Conservation (phyloP, 2,797 vertebrate species). For the Oreochromis mossambicus region DNA sequence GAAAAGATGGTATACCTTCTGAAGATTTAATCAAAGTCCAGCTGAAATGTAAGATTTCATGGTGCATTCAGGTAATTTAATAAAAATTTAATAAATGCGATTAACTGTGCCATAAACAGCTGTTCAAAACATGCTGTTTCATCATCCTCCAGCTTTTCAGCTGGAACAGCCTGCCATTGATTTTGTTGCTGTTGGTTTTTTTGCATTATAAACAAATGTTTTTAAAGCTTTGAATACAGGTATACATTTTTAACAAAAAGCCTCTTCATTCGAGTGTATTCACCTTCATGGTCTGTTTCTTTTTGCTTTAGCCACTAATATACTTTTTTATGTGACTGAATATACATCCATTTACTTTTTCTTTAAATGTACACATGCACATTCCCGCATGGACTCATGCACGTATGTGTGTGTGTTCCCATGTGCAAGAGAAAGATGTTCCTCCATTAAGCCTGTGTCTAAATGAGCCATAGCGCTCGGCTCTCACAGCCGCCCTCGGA, state of each 20-base stretch:
- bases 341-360: neutral
- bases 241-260: neutral
- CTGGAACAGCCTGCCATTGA: neutral
- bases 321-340: neutral
- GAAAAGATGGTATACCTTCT: neutral
- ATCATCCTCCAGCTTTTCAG: neutral
- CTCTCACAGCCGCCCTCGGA: conserved; percentile 50
- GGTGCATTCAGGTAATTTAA: neutral
- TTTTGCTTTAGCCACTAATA: neutral
- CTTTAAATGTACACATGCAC: neutral
- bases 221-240: neutral
- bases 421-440: conserved; percentile 63
- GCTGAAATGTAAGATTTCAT: neutral
- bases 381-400: neutral
- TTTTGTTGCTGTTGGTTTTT: neutral
- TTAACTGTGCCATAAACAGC: neutral
- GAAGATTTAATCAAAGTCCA: neutral
- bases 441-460: conserved; percentile 69
- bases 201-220: neutral
- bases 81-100: neutral
- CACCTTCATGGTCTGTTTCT: neutral
- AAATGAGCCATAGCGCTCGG: conserved; percentile 68
- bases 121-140: neutral
- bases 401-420: neutral
- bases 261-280: neutral